Evolutionary conservation across 2,888 invertebrate species (phyloP), one percentile per base, ranked within the genome.

Genomic region (Lepetodrilus schrolli): DNA sequence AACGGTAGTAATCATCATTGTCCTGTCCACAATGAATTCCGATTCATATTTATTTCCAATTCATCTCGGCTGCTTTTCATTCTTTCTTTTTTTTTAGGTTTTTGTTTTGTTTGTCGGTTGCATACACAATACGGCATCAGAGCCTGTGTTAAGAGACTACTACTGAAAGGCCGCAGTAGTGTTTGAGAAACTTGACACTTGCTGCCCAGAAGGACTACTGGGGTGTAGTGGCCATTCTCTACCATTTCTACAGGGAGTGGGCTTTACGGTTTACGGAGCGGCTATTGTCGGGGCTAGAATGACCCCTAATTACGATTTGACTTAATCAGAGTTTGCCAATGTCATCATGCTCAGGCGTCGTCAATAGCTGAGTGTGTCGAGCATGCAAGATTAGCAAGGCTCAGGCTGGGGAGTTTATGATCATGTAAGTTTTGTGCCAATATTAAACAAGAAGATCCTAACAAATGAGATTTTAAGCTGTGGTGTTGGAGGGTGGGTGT

Each of bases 391-490:
- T 58, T 58, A 58, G 34, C 13, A 30, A 30, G 30, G n/a, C 3
- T 58, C 10, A 58, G 26, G 17, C n/a, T 13, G 58, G 17, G 17
- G 10, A 30, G 17, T 17, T 58, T 58, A 58, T 30, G 26, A 21
- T 58, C 58, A 17, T 58, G 58, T 58, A 58, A 30, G 58, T 58
- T 58, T 58, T 58, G 10, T 10, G 30, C 26, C 17, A 26, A 30
- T 26, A 58, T 58, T 58, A 58, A 17, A 34, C 13, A 13, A 26
- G 10, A 17, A 58, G 58, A 10, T 58, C 58, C n/a, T 58, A 30
- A 58, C 58, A 58, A 58, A 58, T 58, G 58, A 58, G 58, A 30
- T 58, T 58, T 58, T 58, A 34, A 58, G 58, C 34, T 30, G 23
- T 43, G 26, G 58, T 48, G 58, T 58, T 17, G 26, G 23, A 58